Evolutionary conservation across 2,888 invertebrate species (phyloP).

Genomic region (Fissipunctia ypsillon): DNA sequence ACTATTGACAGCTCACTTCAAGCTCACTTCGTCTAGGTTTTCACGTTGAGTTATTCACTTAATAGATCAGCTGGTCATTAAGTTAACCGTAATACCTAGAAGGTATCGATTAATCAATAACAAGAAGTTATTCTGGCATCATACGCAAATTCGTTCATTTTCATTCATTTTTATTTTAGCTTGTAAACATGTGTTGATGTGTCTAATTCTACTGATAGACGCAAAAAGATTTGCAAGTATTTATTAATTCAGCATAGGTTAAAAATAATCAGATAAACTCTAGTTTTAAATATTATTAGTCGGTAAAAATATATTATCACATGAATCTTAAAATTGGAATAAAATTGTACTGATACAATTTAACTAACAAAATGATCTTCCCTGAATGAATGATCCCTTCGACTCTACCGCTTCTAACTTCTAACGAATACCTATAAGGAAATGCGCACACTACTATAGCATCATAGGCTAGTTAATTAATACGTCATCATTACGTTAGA

Average conservation of each 20-base stretch:
- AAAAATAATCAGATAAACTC: not conserved
- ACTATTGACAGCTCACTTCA: too few relatives aligned
- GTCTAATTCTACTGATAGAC: not conserved
- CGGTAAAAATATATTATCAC: not conserved
- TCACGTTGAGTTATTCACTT: too few relatives aligned
- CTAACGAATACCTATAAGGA: slow-evolving; percentile 21
- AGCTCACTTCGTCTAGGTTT: too few relatives aligned
- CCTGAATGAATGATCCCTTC: too few relatives aligned
- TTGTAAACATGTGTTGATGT: not conserved
- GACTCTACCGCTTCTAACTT: slow-evolving; percentile 10
- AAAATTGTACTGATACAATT: too few relatives aligned
- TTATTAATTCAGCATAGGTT: not conserved
- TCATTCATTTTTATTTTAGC: slow-evolving; percentile 15
- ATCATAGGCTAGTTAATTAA: slow-evolving; percentile 14
- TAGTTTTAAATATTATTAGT: not conserved
- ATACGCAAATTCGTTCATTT: slow-evolving; percentile 17
- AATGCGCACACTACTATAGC: slow-evolving; percentile 31
- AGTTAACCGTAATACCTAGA: not conserved
- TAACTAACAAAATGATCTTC: too few relatives aligned
- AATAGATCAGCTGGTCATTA: too few relatives aligned
- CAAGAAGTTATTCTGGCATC: slow-evolving; percentile 12
- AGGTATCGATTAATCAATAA: not conserved
- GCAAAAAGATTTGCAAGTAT: not conserved
- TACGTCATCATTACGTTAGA: slow-evolving; percentile 64
- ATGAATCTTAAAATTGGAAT: not conserved